Percentiles rank a stretch among this genome's conserved stretches.
These are phyloP conservation scores for Herpailurus yagouaroundi DNA, from an alignment of 2,113 vertebrate genomes.

Conservation along the genomic window DNA sequence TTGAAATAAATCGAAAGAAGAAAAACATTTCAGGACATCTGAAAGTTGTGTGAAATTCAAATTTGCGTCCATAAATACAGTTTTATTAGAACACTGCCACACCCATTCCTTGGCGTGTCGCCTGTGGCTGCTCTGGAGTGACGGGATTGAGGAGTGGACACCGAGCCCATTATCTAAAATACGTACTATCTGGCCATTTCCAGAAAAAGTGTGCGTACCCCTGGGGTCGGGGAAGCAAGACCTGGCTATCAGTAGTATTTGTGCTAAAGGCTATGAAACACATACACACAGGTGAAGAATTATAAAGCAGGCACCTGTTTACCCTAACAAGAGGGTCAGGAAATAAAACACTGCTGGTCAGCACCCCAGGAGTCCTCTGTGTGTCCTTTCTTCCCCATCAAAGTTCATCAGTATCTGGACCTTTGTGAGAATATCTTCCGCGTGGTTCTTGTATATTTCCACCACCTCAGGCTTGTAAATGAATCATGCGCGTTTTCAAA, in stretches of 20 bases:
- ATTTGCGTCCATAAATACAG: conserved; percentile 26
- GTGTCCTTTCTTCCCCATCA: background rate
- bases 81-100: background rate
- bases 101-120: background rate
- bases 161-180: background rate
- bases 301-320: background rate
- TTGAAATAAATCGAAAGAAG: background rate
- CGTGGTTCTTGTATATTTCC: background rate
- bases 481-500: background rate
- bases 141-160: background rate
- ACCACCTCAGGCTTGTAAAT: background rate
- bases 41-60: conserved; percentile 23
- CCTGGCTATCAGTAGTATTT: background rate
- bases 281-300: background rate
- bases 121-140: background rate
- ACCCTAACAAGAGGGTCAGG: background rate
- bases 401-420: background rate
- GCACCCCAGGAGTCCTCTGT: background rate
- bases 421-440: background rate
- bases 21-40: conserved; percentile 34
- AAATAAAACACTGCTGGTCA: background rate
- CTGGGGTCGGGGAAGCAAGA: background rate
- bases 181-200: background rate
- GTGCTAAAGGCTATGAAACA: conserved; percentile 1
- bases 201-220: background rate